Evolutionary conservation across 1,140 invertebrate species (phyloP).

Genomic region (Brachionus plicatilis): DNA sequence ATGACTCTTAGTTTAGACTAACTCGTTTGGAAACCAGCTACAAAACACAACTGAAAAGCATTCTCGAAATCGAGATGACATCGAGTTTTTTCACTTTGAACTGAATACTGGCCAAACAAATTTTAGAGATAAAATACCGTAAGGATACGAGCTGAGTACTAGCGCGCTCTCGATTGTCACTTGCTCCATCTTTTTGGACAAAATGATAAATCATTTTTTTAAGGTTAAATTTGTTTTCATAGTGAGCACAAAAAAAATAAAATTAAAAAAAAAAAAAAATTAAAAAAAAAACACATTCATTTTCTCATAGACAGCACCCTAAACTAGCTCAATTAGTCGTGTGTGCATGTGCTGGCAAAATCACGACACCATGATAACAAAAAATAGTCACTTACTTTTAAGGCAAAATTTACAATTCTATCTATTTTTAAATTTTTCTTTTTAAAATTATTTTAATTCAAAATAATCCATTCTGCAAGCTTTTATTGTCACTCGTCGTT

Average conservation of each 20-base stretch:
- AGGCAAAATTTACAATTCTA: background rate
- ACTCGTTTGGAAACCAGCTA: conserved; percentile 17
- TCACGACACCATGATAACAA: background rate
- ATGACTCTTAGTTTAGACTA: conserved; percentile 6
- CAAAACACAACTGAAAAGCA: background rate
- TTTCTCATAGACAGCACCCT: conserved; percentile 8
- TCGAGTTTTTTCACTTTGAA: background rate
- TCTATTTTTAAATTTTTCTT: conserved; percentile 32
- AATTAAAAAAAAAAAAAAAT: background rate
- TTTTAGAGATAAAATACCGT: conserved; percentile 31
- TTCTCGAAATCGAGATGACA: conserved; percentile 23
- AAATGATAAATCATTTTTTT: conserved; percentile 31
- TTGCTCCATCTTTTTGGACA: conserved; percentile 1
- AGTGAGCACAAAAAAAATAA: background rate
- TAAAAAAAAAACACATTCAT: background rate
- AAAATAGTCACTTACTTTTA: conserved; percentile 21
- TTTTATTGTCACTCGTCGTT: conserved; percentile 14
- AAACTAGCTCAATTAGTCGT: background rate
- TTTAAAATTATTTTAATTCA: background rate
- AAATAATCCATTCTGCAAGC: conserved; percentile 22
- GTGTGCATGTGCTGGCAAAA: background rate
- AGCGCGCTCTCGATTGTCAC: background rate
- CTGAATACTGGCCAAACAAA: conserved; percentile 22
- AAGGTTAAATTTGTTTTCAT: conserved; percentile 27
- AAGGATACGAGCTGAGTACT: background rate